Evolutionary conservation across 2,888 invertebrate species (phyloP).

Genomic region (Ennomos fuscantarius): DNA sequence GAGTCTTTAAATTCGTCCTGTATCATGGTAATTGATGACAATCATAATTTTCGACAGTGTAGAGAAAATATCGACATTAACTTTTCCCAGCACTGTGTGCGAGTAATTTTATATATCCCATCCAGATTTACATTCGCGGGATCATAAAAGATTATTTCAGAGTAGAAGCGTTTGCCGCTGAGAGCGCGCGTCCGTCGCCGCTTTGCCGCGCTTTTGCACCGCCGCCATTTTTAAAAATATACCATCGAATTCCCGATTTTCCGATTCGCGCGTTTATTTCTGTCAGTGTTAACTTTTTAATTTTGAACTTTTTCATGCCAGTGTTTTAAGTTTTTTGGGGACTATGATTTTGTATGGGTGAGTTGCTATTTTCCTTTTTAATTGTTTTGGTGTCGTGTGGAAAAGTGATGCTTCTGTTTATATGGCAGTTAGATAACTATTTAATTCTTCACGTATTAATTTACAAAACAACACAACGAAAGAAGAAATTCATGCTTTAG

Average conservation of each 20-base stretch:
- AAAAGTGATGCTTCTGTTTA: conserved; percentile 27
- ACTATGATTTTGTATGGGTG: conserved; percentile 76
- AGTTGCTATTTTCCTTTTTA: conserved; percentile 62
- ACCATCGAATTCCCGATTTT: conserved; percentile 22
- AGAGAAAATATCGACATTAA: conserved; percentile 25
- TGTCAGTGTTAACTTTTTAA: conserved; percentile 26
- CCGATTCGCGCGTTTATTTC: conserved; percentile 26
- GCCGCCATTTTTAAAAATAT: conserved; percentile 39
- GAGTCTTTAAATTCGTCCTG: too few relatives aligned
- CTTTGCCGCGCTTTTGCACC: conserved; percentile 42
- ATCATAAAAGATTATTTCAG: conserved; percentile 53
- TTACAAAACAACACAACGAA: not conserved
- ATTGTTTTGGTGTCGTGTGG: conserved; percentile 48
- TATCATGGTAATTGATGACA: too few relatives aligned
- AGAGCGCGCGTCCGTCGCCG: conserved; percentile 59
- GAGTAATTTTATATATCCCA: conserved; percentile 76
- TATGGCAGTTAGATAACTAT: conserved; percentile 27
- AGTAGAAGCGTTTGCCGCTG: conserved; percentile 52
- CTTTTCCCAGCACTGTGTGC: conserved; percentile 45
- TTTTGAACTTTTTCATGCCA: conserved; percentile 44
- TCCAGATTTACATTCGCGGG: conserved; percentile 64
- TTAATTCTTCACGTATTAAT: not conserved
- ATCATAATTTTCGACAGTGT: not conserved
- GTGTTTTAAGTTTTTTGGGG: conserved; percentile 48
- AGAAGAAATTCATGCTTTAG: not conserved